phyloP scores from a whole-genome alignment of 2,113 vertebrate species.

The Riparia riparia region DNA sequence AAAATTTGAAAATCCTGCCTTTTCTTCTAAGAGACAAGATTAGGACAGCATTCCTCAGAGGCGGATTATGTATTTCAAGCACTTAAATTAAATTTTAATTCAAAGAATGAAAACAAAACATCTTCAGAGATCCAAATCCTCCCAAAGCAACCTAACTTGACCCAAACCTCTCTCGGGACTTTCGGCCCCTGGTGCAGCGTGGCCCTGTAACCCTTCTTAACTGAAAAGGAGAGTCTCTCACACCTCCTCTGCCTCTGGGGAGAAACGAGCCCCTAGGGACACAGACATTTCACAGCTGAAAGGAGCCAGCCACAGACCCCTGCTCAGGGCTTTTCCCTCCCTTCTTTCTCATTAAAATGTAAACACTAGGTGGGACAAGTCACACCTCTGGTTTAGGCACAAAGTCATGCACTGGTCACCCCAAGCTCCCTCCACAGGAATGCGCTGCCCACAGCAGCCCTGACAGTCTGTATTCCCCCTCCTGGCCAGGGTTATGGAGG shows the following conservation, averaged over 20 bases:
- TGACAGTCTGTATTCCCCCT: neutral
- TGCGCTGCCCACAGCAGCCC: neutral
- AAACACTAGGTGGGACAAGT: neutral
- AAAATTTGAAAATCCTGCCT: constrained; percentile 48
- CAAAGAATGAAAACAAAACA: constrained; percentile 63
- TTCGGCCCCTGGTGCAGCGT: neutral
- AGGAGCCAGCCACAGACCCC: neutral
- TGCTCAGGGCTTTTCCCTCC: neutral
- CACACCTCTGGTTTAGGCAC: neutral
- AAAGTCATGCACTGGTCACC: neutral
- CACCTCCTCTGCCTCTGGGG: neutral
- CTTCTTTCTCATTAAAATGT: neutral
- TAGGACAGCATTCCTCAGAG: constrained; percentile 41
- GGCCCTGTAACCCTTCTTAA: constrained; percentile 30
- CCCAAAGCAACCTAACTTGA: constrained; percentile 41
- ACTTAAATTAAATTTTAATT: constrained; percentile 69
- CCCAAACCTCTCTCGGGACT: neutral
- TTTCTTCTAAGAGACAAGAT: constrained; percentile 39
- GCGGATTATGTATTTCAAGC: constrained; percentile 13
- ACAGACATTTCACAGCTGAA: neutral
- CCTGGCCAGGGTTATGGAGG: neutral
- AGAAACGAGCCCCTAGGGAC: neutral
- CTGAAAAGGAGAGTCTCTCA: constrained; percentile 2
- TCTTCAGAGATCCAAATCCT: constrained; percentile 32
- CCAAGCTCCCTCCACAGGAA: neutral